Conservation (phyloP, 2,113 vertebrate genomes). For the Aegithalos caudatus region DNA sequence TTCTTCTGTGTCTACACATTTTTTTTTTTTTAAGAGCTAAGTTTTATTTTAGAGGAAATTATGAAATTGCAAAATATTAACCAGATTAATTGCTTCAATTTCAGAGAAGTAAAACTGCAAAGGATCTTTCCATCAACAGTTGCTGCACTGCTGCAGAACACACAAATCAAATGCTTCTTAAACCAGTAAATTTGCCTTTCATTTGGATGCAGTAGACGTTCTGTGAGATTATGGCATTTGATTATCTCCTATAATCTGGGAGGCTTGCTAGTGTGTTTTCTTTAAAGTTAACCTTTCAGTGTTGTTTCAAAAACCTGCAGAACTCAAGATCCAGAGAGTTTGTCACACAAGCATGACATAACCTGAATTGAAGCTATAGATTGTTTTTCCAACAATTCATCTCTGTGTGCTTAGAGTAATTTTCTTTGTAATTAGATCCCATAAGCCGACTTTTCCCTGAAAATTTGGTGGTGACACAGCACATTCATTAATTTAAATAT, state of each 20-base stretch:
- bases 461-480: neutral
- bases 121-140: neutral
- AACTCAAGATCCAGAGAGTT: neutral
- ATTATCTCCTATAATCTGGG: neutral
- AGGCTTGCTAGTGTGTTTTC: neutral
- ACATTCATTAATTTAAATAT: constrained; percentile 25
- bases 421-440: constrained; percentile 14
- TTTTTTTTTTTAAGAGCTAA: neutral
- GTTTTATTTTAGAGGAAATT: neutral
- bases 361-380: constrained; percentile 6
- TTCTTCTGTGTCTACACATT: neutral
- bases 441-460: neutral
- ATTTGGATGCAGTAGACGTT: neutral
- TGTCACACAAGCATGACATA: neutral
- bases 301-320: neutral
- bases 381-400: constrained; percentile 22
- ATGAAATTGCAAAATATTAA: neutral
- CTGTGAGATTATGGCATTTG: neutral
- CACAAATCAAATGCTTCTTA: neutral
- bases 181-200: neutral
- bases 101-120: neutral
- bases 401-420: neutral
- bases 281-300: constrained; percentile 8
- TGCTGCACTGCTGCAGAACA: neutral
- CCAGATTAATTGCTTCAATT: neutral